These are phyloP conservation scores for Drosophila lacertosa DNA, from an alignment of 1,140 invertebrate genomes.

Conservation along the genomic window DNA sequence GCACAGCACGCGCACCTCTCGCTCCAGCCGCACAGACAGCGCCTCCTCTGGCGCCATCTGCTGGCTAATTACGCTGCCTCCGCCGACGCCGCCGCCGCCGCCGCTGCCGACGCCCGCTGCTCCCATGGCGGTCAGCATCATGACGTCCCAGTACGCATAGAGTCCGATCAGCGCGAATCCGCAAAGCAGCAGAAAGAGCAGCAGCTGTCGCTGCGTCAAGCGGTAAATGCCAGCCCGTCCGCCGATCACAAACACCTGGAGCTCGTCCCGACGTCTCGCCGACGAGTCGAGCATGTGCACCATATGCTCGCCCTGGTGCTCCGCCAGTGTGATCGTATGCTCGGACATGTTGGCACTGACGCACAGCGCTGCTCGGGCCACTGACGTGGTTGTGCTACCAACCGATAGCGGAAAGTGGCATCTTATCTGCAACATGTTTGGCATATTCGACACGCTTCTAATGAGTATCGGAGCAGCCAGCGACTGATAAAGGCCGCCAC, in stretches of 20 bases:
- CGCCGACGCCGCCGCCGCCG: no score
- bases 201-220: conserved; percentile 9
- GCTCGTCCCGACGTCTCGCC: conserved; percentile 1
- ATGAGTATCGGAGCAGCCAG: not conserved
- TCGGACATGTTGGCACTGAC: conserved; percentile 46
- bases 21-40: conserved; percentile 41
- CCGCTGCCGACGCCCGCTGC: not conserved
- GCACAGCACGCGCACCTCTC: conserved; percentile 93
- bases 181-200: conserved; percentile 20
- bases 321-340: conserved; percentile 37
- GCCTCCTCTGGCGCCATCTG: not conserved
- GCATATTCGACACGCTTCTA: not conserved
- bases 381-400: not conserved
- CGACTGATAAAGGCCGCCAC: not conserved
- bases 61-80: no score
- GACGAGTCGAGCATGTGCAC: not conserved
- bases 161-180: conserved; percentile 18
- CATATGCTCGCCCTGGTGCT: conserved; percentile 12
- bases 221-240: conserved; percentile 14
- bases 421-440: conserved; percentile 10
- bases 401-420: conserved; percentile 2
- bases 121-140: conserved; percentile 34
- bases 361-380: no score
- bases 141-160: conserved; percentile 57
- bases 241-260: conserved; percentile 11